Percentiles rank a stretch among this genome's conserved stretches.
phyloP scores from a whole-genome alignment of 2,113 vertebrate genomes.

The Seriola quinqueradiata region DNA sequence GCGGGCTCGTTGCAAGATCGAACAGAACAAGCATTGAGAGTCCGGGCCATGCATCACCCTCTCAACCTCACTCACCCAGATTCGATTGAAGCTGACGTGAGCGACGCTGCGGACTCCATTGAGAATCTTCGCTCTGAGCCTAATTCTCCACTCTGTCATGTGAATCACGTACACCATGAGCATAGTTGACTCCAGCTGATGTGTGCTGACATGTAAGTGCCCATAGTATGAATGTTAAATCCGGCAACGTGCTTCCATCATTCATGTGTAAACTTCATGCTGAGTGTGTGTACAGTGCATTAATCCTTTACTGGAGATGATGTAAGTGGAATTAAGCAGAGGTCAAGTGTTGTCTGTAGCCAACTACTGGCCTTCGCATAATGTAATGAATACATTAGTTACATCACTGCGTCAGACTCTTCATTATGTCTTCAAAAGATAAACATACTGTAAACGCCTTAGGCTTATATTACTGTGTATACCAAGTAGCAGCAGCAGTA shows the following conservation, averaged over 20 bases:
- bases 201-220: conserved; percentile 66
- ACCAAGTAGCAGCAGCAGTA: background rate
- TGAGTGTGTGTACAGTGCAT: conserved; percentile 30
- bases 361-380: conserved; percentile 31
- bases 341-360: conserved; percentile 51
- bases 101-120: conserved; percentile 27
- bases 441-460: conserved; percentile 19
- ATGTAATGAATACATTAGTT: conserved; percentile 40
- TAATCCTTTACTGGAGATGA: conserved; percentile 57
- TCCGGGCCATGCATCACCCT: conserved; percentile 39
- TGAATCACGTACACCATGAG: conserved; percentile 54
- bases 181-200: conserved; percentile 60
- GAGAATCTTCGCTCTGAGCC: conserved; percentile 59
- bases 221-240: conserved; percentile 70
- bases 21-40: conserved; percentile 46
- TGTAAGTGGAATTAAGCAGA: conserved; percentile 48
- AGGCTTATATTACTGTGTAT: conserved; percentile 19
- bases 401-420: conserved; percentile 35
- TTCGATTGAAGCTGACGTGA: conserved; percentile 50
- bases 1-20: conserved; percentile 17
- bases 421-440: conserved; percentile 5
- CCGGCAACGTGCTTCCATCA: conserved; percentile 51
- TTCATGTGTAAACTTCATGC: conserved; percentile 57
- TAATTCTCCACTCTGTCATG: conserved; percentile 62
- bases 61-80: conserved; percentile 50